Evolutionary conservation across 2,888 invertebrate species (phyloP), one percentile per base, ranked within the genome.

Genomic region (Chalcis sispes): DNA sequence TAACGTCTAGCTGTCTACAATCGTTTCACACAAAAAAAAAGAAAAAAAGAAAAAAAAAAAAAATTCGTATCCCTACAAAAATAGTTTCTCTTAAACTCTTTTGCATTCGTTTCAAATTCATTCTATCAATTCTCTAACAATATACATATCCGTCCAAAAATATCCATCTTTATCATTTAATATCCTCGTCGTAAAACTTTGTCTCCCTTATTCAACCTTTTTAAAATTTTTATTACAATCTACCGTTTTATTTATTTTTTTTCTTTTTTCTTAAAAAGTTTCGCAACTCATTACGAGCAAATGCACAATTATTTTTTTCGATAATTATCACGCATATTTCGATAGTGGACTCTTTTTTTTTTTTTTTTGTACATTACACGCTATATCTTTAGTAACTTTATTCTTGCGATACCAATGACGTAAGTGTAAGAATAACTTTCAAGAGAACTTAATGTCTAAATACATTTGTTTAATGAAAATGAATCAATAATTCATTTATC

Each of bases 311-410:
- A 27, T 58, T 66, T 65, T 58, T 13, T 13, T 58, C 18, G 36
- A 40, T 64, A 58, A 66, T n/a, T 72, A 72, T 72, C 72, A 72
- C 66, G 59, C 66, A 65, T 32, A 48, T 72, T 64, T 64, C 50
- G 52, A 66, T 66, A 66, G 42, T 67, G 46, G 67, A 54, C 56
- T 67, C 40, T 56, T 56, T 66, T 66, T 27, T n/a, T 13, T 23
- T 23, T n/a, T n/a, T n/a, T n/a, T n/a, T n/a, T n/a, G n/a, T n/a
- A n/a, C n/a, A n/a, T n/a, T n/a, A n/a, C n/a, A n/a, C n/a, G n/a
- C n/a, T n/a, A n/a, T n/a, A n/a, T n/a, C n/a, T n/a, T n/a, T n/a
- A n/a, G n/a, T n/a, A n/a, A n/a, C n/a, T n/a, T n/a, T n/a, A n/a
- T n/a, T n/a, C n/a, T n/a, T n/a, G n/a, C n/a, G n/a, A n/a, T n/a